Percentiles rank a stretch among this genome's conserved stretches.
Evolutionary conservation across 1,140 invertebrate species (phyloP).

Genomic region (Camponotus floridanus): DNA sequence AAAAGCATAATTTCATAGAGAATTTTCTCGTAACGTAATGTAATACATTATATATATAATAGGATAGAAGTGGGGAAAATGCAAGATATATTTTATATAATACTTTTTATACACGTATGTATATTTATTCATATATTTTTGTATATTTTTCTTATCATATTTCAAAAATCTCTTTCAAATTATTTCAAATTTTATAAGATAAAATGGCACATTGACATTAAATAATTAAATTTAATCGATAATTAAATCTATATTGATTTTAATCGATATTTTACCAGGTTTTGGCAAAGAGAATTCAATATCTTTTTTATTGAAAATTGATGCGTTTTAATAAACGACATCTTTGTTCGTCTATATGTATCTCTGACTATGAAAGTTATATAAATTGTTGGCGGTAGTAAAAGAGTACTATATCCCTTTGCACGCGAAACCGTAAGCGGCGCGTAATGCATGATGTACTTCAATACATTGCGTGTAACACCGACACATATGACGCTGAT

Average conservation of each 20-base stretch:
- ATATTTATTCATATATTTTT: too few relatives aligned
- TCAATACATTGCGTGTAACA: slow-evolving; percentile 65
- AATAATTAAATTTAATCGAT: neutral
- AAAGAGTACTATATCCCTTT: slow-evolving; percentile 33
- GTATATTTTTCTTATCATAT: too few relatives aligned
- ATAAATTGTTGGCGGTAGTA: slow-evolving; percentile 19
- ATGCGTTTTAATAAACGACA: slow-evolving; percentile 1
- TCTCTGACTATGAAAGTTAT: slow-evolving; percentile 29
- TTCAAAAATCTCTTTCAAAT: too few relatives aligned
- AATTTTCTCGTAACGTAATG: too few relatives aligned
- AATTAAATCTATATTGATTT: neutral
- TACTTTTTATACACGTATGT: too few relatives aligned
- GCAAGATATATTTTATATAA: neutral
- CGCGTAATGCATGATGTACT: slow-evolving; percentile 2
- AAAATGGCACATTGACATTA: neutral
- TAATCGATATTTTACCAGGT: neutral
- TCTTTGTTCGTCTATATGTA: neutral
- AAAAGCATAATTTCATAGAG: too few relatives aligned
- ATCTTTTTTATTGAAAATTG: neutral
- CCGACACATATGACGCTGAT: slow-evolving; percentile 62
- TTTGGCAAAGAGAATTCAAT: neutral
- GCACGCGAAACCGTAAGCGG: slow-evolving; percentile 11
- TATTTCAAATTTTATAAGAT: neutral
- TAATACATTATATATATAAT: neutral
- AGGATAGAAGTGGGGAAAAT: neutral